Evolutionary conservation across 53 echinoderm and acorn worm genomes (phyloP), one percentile per base, ranked within the genome.

Genomic region (Mesocentrotus franciscanus): DNA sequence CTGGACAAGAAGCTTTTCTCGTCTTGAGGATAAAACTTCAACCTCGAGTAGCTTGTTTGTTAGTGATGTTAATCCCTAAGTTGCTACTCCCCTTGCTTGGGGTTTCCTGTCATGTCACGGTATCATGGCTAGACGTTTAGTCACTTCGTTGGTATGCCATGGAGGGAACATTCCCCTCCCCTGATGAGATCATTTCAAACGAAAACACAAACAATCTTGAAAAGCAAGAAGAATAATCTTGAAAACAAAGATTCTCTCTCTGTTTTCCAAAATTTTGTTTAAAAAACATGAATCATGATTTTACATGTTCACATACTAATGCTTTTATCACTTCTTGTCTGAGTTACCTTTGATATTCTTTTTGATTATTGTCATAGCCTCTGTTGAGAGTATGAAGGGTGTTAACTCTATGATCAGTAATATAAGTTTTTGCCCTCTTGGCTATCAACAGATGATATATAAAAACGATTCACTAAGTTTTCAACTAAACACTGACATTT

Each of bases 121-220:
- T 87, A 58, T 11, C 58, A 57, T 87, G 27, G n/a, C 58, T 58
- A 87, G 57, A 57, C 87, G 58, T 57, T 87, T 59, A 87, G 57
- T 87, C 87, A 87, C 12, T 1, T 0, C 11, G 58, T 58, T 87
- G 87, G 87, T 87, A 87, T 87, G 87, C 56, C 58, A 35, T 22
- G 26, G 58, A 87, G 87, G 58, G 87, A 87, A 27, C 87, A 58
- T 87, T 87, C 87, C 60, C 87, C 87, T 87, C 87, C 58, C 87
- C 27, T 59, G 57, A 58, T 58, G 58, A n/a, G 26, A 87, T 29
- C 87, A 87, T 87, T 12, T 59, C 42, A 20, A 42, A 16, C 2
- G 42, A 42, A 18, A 79, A 71, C 70, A n/a, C n/a, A n/a, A 79
- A 42, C 18, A 81, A 81, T 58, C 27, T 87, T 27, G 26, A 12